Conservation (phyloP, 1,140 invertebrate genomes). For the Drosophila orosa region DNA sequence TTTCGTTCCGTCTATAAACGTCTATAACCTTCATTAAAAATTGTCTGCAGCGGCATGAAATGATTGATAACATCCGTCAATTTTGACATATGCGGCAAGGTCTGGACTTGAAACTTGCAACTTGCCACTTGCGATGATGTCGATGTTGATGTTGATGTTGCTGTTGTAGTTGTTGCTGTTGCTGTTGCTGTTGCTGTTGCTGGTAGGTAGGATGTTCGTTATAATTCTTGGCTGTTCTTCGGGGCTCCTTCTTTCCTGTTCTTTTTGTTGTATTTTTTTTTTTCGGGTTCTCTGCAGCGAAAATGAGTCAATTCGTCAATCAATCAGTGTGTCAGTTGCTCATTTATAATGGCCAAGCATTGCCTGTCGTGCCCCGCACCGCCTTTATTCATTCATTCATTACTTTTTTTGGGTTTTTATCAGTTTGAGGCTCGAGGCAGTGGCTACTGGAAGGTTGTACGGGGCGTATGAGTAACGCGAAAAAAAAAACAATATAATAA, state of each 20-base stretch:
- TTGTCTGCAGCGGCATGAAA: slow-evolving; percentile 80
- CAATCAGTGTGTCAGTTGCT: slow-evolving; percentile 79
- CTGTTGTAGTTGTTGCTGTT: slow-evolving; percentile 6
- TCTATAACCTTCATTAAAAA: slow-evolving; percentile 82
- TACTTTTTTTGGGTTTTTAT: slow-evolving; percentile 10
- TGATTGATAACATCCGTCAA: slow-evolving; percentile 84
- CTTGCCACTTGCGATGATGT: slow-evolving; percentile 20
- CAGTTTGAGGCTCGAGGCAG: slow-evolving; percentile 27
- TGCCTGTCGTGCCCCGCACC: slow-evolving; percentile 19
- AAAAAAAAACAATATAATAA: neutral
- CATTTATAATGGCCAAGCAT: slow-evolving; percentile 69
- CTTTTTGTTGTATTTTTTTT: neutral
- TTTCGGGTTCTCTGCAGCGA: slow-evolving; percentile 34
- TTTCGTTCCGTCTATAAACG: slow-evolving; percentile 72
- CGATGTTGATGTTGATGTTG: slow-evolving; percentile 7
- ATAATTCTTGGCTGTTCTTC: slow-evolving; percentile 33
- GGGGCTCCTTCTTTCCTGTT: neutral
- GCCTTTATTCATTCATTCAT: slow-evolving; percentile 28
- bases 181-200: slow-evolving; percentile 5
- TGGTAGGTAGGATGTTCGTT: slow-evolving; percentile 42
- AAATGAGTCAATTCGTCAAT: slow-evolving; percentile 81
- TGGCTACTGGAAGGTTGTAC: slow-evolving; percentile 58
- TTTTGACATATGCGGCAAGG: slow-evolving; percentile 78
- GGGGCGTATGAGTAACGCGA: slow-evolving; percentile 62
- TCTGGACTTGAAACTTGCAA: slow-evolving; percentile 47